These are phyloP conservation scores for Meriones unguiculatus DNA, from an alignment of 2,113 vertebrate species.

Conservation along the genomic window DNA sequence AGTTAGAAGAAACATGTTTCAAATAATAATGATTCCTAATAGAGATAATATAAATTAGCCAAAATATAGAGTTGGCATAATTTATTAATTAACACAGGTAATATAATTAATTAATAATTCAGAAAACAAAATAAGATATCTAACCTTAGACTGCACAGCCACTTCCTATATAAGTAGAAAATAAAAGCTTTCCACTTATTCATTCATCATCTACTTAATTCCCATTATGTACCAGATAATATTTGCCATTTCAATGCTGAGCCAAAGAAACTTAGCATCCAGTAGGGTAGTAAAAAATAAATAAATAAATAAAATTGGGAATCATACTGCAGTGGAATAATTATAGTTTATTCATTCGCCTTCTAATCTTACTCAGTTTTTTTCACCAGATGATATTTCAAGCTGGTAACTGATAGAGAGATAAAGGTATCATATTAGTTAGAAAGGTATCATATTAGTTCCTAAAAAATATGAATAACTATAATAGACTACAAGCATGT, in stretches of 20 bases:
- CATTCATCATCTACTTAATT: conserved; percentile 27
- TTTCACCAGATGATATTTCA: conserved; percentile 34
- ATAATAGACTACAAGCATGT: conserved; percentile 60
- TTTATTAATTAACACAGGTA: neutral
- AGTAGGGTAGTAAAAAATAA: neutral
- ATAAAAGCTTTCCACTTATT: neutral
- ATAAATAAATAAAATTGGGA: neutral
- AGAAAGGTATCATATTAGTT: conserved; percentile 23
- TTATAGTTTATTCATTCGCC: conserved; percentile 14
- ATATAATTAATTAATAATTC: neutral
- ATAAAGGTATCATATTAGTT: conserved; percentile 31
- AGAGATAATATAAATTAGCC: neutral
- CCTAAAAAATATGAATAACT: conserved; percentile 35
- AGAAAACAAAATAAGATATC: conserved; percentile 23
- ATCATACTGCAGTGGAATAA: neutral
- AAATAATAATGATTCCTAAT: conserved; percentile 35
- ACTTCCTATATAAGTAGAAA: neutral
- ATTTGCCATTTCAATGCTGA: too few species aligned
- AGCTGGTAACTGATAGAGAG: conserved; percentile 33
- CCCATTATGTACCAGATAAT: too few species aligned
- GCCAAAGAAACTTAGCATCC: conserved; percentile 55
- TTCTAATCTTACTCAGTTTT: neutral
- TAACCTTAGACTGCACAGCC: neutral
- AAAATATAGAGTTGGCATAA: neutral
- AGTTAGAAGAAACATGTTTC: conserved; percentile 46